Evolutionary conservation across 2,113 vertebrate genomes (phyloP), one percentile per base, ranked within the genome.

Genomic region (Corythaeola cristata): DNA sequence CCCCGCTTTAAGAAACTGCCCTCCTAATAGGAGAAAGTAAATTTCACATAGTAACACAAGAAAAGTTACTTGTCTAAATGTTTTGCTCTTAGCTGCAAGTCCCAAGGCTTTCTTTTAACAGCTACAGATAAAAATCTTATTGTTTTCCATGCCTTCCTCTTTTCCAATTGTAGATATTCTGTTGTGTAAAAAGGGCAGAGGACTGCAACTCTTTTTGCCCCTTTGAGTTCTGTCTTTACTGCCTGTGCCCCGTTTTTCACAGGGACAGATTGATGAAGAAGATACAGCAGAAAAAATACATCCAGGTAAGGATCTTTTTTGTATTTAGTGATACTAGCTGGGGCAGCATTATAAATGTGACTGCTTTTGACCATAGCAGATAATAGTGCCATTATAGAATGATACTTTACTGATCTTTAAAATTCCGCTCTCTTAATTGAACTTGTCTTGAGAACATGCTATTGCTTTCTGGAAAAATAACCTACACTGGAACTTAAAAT

Each of bases 381-480:
- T 49, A 6, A 6, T 1, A 37, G 41, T 71, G 74, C 44, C 39
- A 74, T 89, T 84, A 30, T 3, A 60, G 55, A 89, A 33, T 3
- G 22, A n/a, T 80, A 44, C 26, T 84, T 85, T 80, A 60, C 33
- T 28, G 37, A 58, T 71, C 45, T 78, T 85, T 74, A 39, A 32
- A 71, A 76, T 73, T 72, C 83, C 68, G 3, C n/a, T 78, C 30
- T 85, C 72, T 66, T 90, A 93, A 96, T 82, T 95, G 87, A 79
- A 23, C n/a, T 88, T 64, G 24, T 56, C 28, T 87, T 1, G 9
- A 68, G 53, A 72, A 47, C 27, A 24, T 56, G 21, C 66, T 78
- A 2, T 77, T 89, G 47, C 74, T 93, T 90, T 91, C 89, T 95
- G 83, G 87, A 64, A 89, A 86, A 85, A 74, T 78, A 60, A 53